Evolutionary conservation across 2,113 vertebrate genomes (phyloP).

Genomic region (Cottus gobio): DNA sequence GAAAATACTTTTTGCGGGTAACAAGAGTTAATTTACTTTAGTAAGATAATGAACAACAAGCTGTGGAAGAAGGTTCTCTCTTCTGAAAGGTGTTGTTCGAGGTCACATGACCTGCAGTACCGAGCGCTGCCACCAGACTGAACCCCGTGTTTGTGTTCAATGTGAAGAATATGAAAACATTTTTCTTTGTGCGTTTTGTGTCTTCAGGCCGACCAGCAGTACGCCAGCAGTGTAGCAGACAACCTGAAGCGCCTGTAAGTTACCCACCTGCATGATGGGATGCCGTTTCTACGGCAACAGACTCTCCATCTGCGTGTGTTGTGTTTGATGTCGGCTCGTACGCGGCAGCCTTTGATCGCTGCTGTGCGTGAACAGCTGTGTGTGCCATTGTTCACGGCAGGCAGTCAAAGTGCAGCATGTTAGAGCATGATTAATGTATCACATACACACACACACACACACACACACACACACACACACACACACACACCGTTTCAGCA

Average conservation of each 20-base stretch:
- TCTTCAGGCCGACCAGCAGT: conserved; percentile 82
- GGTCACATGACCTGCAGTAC: background rate
- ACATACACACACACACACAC: background rate
- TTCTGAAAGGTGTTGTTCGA: too few relatives aligned
- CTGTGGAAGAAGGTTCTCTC: too few relatives aligned
- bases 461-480: background rate
- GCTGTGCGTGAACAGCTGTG: conserved; percentile 26
- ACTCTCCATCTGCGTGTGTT: background rate
- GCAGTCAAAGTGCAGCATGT: conserved; percentile 24
- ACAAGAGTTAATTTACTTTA: too few relatives aligned
- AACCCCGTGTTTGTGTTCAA: background rate
- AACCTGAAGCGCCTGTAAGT: conserved; percentile 85
- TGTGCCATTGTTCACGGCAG: conserved; percentile 13
- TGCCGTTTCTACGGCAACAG: conserved; percentile 44
- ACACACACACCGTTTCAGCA: background rate
- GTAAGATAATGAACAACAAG: too few relatives aligned
- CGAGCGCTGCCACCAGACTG: background rate
- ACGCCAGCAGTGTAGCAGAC: conserved; percentile 81
- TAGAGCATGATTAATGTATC: background rate
- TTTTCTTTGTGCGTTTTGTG: conserved; percentile 29
- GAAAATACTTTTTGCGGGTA: too few relatives aligned
- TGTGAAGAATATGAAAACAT: background rate
- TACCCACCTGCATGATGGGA: conserved; percentile 52
- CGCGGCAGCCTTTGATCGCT: conserved; percentile 2
- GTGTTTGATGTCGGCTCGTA: conserved; percentile 14